A percentile compares a stretch with the other conserved stretches of the same genome.
Conservation (phyloP, 1,140 invertebrate species). For the Drosophila prosaltans region DNA sequence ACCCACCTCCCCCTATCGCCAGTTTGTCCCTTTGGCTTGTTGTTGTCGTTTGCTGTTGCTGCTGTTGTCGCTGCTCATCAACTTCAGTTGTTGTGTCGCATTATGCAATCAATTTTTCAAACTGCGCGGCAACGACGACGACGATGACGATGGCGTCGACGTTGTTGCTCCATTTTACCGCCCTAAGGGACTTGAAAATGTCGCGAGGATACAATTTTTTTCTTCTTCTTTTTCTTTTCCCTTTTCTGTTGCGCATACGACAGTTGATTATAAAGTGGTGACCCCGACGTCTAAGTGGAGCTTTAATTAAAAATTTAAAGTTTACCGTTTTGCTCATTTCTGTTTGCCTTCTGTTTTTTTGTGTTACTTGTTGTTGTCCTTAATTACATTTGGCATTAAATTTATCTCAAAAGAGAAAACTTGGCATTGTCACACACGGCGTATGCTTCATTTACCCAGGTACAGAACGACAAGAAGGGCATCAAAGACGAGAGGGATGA, state of each 20-base stretch:
- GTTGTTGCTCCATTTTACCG: constrained; percentile 12
- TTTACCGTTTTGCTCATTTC: constrained; percentile 2
- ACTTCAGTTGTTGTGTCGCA: constrained; percentile 63
- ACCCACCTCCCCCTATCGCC: not conserved
- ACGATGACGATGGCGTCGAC: not conserved
- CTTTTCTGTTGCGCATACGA: constrained; percentile 11
- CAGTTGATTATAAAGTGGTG: constrained; percentile 47
- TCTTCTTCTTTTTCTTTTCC: too few relatives aligned
- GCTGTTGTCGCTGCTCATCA: constrained; percentile 52
- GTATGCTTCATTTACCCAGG: constrained; percentile 48
- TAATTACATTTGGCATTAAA: constrained; percentile 26
- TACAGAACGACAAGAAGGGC: too few relatives aligned
- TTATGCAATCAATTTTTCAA: constrained; percentile 69
- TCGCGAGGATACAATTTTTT: constrained; percentile 20
- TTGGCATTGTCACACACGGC: constrained; percentile 32
- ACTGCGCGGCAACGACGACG: constrained; percentile 20
- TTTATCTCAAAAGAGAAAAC: constrained; percentile 4
- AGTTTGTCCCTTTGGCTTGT: not conserved
- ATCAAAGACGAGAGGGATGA: not conserved
- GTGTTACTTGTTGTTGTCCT: not conserved
- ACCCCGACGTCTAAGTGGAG: constrained; percentile 38
- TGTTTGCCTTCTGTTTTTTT: not conserved
- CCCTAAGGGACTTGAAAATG: constrained; percentile 6
- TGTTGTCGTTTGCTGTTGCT: constrained; percentile 5
- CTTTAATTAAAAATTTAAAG: constrained; percentile 44